Percentiles rank a stretch among this genome's conserved stretches.
Evolutionary conservation across 2,888 invertebrate species (phyloP).

Genomic region (Thumatha senex): DNA sequence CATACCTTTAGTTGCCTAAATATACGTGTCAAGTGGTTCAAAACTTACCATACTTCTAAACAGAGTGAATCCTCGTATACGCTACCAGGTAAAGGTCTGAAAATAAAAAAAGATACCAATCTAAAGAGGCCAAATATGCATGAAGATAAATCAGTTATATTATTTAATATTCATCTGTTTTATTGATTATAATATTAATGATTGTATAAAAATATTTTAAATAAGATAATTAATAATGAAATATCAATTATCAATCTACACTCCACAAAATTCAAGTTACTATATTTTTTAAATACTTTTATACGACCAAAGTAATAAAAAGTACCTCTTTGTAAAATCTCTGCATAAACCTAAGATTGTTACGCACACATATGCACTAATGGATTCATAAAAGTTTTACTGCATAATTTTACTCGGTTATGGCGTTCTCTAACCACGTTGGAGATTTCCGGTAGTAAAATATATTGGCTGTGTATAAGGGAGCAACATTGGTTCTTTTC

Average conservation of each 20-base stretch:
- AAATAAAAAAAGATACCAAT: constrained; percentile 36
- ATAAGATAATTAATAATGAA: too few relatives aligned
- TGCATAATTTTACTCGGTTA: constrained; percentile 8
- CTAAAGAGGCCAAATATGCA: too few relatives aligned
- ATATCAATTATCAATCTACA: too few relatives aligned
- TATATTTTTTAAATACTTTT: background rate
- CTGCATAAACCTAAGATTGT: constrained; percentile 38
- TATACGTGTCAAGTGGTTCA: too few relatives aligned
- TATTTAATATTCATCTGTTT: background rate
- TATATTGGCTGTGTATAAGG: constrained; percentile 2
- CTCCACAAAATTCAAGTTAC: background rate
- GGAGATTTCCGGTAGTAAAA: constrained; percentile 9
- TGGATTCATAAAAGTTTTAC: constrained; percentile 25
- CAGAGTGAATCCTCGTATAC: constrained; percentile 88
- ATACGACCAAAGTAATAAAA: too few relatives aligned
- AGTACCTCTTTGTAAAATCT: constrained; percentile 11
- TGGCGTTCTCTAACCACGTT: constrained; percentile 12
- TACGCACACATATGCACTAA: constrained; percentile 28
- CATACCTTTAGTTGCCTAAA: too few relatives aligned
- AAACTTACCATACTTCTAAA: constrained; percentile 91
- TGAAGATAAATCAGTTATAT: background rate
- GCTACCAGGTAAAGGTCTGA: constrained; percentile 88
- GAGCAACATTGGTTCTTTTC: background rate
- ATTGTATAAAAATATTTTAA: too few relatives aligned
- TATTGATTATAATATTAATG: too few relatives aligned